These are phyloP conservation scores for Nebria salina DNA, from an alignment of 2,888 invertebrate genomes.

Conservation along the genomic window DNA sequence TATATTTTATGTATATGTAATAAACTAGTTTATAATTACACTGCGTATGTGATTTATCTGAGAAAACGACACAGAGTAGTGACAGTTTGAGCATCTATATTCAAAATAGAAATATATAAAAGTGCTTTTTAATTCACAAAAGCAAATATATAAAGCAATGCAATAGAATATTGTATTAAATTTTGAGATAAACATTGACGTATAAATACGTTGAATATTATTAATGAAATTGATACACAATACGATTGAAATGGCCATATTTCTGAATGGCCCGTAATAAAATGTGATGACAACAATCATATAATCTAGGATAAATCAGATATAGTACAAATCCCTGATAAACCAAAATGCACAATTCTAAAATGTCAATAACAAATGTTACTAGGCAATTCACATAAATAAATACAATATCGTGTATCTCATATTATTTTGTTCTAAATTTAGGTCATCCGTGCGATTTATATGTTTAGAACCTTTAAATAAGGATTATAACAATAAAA, in stretches of 20 bases:
- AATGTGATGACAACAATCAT: neutral
- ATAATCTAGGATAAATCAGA: neutral
- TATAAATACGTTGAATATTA: neutral
- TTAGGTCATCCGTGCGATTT: neutral
- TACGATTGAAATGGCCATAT: neutral
- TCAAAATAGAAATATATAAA: too few species aligned
- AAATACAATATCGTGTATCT: constrained; percentile 19
- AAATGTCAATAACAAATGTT: constrained; percentile 36
- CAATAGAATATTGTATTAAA: neutral
- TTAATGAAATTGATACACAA: neutral
- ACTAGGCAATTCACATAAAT: constrained; percentile 38
- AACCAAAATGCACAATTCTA: constrained; percentile 26
- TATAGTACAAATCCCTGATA: constrained; percentile 25
- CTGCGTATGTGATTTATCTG: neutral
- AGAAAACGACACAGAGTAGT: too few species aligned
- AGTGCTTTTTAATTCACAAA: too few species aligned
- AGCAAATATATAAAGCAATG: too few species aligned
- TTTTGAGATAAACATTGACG: neutral
- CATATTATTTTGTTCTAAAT: neutral
- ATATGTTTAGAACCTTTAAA: neutral
- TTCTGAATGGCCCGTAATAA: neutral
- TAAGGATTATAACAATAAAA: neutral
- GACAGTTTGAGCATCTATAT: too few species aligned
- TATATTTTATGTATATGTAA: neutral
- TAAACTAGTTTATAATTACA: too few species aligned